These are phyloP conservation scores for Caranx melampygus DNA, from an alignment of 2,113 vertebrate genomes.

Conservation along the genomic window DNA sequence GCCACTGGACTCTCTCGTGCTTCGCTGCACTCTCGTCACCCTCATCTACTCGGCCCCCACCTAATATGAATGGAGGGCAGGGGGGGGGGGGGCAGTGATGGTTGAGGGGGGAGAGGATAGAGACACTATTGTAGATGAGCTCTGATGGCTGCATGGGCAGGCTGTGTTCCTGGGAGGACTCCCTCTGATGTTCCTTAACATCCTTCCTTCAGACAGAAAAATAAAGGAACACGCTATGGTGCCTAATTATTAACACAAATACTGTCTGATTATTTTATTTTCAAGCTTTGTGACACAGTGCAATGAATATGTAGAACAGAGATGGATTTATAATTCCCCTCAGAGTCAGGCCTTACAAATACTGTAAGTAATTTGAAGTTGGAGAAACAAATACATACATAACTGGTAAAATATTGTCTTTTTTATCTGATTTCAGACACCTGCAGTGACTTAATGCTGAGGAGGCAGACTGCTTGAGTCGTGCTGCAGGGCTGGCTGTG, in stretches of 20 bases:
- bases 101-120: slow-evolving; percentile 21
- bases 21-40: slow-evolving; percentile 53
- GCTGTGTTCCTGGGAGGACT: slow-evolving; percentile 20
- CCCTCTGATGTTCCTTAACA: slow-evolving; percentile 21
- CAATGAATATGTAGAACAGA: background rate
- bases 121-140: slow-evolving; percentile 58
- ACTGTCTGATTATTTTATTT: background rate
- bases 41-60: slow-evolving; percentile 49
- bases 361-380: background rate
- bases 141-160: slow-evolving; percentile 38
- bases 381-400: slow-evolving; percentile 4
- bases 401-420: slow-evolving; percentile 3
- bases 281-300: background rate
- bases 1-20: slow-evolving; percentile 48
- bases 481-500: slow-evolving; percentile 48
- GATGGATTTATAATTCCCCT: background rate
- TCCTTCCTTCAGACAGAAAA: background rate
- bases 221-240: background rate
- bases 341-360: background rate
- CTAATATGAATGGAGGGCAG: slow-evolving; percentile 24
- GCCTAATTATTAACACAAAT: background rate
- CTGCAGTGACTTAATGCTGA: slow-evolving; percentile 59
- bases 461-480: slow-evolving; percentile 48
- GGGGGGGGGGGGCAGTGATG: background rate
- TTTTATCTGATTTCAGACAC: slow-evolving; percentile 45